Evolutionary conservation across 64 coral and sea anemone species (phyloP).

Genomic region (Stichodactyla helianthus): DNA sequence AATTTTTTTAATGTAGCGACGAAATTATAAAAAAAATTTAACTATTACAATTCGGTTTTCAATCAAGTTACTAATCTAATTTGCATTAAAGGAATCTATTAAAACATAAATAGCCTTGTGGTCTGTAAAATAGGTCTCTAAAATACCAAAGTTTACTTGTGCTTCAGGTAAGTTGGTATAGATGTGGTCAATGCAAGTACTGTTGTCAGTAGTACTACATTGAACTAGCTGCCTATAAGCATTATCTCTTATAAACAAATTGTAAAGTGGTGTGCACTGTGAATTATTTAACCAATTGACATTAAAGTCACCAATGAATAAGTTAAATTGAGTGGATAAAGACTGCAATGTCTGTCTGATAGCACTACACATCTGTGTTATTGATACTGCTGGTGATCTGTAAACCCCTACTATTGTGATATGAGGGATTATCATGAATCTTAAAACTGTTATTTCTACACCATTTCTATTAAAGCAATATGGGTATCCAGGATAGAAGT

Average conservation of each 20-base stretch:
- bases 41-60: no score
- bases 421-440: constrained; percentile 25
- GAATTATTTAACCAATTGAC: constrained; percentile 23
- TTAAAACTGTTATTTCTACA: constrained; percentile 30
- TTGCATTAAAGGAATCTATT: not conserved
- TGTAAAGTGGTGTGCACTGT: not conserved
- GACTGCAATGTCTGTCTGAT: constrained; percentile 5
- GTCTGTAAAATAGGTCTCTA: constrained; percentile 32
- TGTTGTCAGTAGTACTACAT: constrained; percentile 17
- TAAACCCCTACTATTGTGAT: constrained; percentile 35
- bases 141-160: not conserved
- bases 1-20: no score
- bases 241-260: constrained; percentile 29
- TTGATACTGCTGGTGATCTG: constrained; percentile 15
- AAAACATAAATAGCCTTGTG: constrained; percentile 25
- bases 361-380: constrained; percentile 19
- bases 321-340: not conserved
- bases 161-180: constrained; percentile 19
- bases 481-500: constrained; percentile 7
- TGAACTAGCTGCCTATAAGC: constrained; percentile 24
- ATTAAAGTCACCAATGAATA: constrained; percentile 36
- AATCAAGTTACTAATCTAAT: not conserved
- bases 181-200: constrained; percentile 24
- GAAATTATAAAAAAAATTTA: no score
- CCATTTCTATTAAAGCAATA: constrained; percentile 11